These are phyloP conservation scores for Penelope pileata DNA, from an alignment of 2,113 vertebrate genomes.

Conservation along the genomic window DNA sequence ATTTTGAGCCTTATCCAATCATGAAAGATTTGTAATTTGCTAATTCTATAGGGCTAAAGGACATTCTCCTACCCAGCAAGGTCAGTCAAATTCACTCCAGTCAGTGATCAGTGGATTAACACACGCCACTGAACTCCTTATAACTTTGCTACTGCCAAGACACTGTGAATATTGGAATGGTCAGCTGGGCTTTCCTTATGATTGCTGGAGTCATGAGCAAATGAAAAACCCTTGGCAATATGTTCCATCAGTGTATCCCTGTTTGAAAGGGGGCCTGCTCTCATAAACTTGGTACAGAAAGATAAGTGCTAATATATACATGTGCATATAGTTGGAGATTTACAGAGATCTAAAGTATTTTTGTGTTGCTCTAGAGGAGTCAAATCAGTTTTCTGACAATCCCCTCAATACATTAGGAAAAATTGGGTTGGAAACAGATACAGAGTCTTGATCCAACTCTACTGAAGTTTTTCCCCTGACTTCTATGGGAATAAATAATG, in stretches of 20 bases:
- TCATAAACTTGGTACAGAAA: not conserved
- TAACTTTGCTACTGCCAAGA: not conserved
- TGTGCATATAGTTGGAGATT: not conserved
- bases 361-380: not conserved
- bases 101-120: constrained; percentile 26
- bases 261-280: not conserved
- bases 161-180: not conserved
- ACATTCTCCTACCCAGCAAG: not conserved
- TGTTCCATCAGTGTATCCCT: not conserved
- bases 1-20: constrained; percentile 20
- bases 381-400: not conserved
- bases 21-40: constrained; percentile 60
- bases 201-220: not conserved
- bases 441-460: not conserved
- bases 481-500: not conserved
- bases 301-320: not conserved
- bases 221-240: not conserved
- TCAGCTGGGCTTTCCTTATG: not conserved
- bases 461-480: not conserved
- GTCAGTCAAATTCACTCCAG: constrained; percentile 28
- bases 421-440: not conserved
- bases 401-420: not conserved
- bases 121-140: not conserved
- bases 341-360: not conserved
- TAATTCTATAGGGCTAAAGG: constrained; percentile 37